These are phyloP conservation scores for Trichomalopsis sarcophagae DNA, from an alignment of 1,140 invertebrate species.

Conservation along the genomic window DNA sequence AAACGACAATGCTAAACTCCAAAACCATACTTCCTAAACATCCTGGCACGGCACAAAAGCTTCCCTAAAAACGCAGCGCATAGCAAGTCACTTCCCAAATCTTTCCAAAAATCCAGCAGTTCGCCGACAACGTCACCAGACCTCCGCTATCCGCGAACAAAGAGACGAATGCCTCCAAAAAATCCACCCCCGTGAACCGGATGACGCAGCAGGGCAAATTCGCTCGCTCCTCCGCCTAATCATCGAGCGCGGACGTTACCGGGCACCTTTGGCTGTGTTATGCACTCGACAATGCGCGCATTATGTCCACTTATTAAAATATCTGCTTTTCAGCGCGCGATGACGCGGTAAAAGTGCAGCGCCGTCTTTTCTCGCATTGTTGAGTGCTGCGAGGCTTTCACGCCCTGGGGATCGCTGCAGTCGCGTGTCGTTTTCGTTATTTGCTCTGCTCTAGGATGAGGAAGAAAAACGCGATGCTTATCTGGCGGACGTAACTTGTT, in stretches of 20 bases:
- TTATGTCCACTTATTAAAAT: constrained; percentile 52
- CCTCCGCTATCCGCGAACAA: background rate
- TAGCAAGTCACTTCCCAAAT: background rate
- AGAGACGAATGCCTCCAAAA: background rate
- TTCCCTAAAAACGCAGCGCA: background rate
- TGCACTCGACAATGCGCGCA: constrained; percentile 15
- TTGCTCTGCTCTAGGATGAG: background rate
- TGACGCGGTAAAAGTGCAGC: constrained; percentile 23
- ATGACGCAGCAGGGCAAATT: constrained; percentile 60
- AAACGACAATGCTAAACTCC: background rate
- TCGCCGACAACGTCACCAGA: background rate
- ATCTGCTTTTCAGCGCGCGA: constrained; percentile 40
- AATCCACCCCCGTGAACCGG: background rate
- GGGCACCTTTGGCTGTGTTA: constrained; percentile 53
- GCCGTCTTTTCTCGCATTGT: constrained; percentile 6
- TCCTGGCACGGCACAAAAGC: background rate
- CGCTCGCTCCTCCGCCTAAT: constrained; percentile 48
- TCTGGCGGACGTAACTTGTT: background rate
- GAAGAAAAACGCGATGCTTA: background rate
- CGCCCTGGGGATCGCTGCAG: background rate
- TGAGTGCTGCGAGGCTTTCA: background rate
- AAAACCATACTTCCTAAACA: background rate
- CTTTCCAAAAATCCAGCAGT: background rate
- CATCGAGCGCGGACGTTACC: constrained; percentile 66
- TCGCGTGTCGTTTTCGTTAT: constrained; percentile 35